Conservation (phyloP, 2,113 vertebrate genomes). For the Plecotus auritus region DNA sequence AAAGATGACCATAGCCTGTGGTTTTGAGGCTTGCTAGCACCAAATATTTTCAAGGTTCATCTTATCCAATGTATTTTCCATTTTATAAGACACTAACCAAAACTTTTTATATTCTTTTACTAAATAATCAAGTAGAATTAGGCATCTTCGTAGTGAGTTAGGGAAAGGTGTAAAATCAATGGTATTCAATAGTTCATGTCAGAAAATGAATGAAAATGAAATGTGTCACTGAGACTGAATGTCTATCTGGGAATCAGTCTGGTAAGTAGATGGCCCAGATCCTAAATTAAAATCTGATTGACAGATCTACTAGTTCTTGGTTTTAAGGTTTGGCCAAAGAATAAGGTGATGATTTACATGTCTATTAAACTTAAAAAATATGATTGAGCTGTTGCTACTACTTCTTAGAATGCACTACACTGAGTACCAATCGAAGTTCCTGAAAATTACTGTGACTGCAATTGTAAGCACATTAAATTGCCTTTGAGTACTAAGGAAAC, state of each 20-base stretch:
- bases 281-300: constrained; percentile 18
- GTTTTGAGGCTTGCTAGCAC: background rate
- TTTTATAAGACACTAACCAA: background rate
- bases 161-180: background rate
- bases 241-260: background rate
- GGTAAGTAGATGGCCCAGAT: background rate
- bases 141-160: background rate
- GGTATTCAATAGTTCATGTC: background rate
- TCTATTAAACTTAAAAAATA: constrained; percentile 17
- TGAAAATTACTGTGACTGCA: background rate
- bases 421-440: background rate
- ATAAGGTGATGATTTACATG: constrained; percentile 41
- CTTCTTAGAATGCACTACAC: background rate
- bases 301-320: constrained; percentile 12
- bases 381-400: background rate
- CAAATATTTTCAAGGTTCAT: background rate
- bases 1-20: background rate
- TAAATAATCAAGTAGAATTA: background rate
- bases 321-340: constrained; percentile 23
- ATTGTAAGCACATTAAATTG: constrained; percentile 40
- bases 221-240: background rate
- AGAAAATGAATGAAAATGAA: constrained; percentile 28
- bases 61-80: background rate
- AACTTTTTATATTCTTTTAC: background rate
- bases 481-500: constrained; percentile 34